Conservation (phyloP, 1,140 invertebrate genomes). For the Drosophila lacteicornis region DNA sequence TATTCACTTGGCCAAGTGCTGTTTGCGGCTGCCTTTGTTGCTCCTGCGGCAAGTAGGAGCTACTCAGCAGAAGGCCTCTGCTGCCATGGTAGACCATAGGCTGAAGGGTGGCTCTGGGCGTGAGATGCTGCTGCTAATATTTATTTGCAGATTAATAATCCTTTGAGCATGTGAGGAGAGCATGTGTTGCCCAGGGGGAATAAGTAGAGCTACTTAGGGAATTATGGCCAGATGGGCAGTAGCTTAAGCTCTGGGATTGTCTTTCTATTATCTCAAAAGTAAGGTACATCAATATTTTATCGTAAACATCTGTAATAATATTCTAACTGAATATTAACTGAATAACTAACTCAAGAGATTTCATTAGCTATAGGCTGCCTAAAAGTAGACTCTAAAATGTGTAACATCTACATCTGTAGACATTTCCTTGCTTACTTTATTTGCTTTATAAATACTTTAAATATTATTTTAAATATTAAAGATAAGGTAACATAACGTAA, state of each 20-base stretch:
- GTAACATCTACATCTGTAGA: background rate
- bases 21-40: conserved; percentile 47
- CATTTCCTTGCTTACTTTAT: no score
- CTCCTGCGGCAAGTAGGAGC: conserved; percentile 42
- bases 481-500: no score
- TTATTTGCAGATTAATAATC: conserved; percentile 34
- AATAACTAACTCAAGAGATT: no score
- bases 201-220: background rate
- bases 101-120: conserved; percentile 6
- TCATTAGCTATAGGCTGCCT: no score
- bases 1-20: conserved; percentile 75
- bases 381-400: no score
- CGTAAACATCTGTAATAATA: no score
- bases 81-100: background rate
- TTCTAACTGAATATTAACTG: no score
- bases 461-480: no score
- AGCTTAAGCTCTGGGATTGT: background rate
- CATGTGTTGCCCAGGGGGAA: background rate
- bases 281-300: background rate
- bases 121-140: conserved; percentile 22
- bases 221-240: background rate
- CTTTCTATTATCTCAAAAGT: background rate
- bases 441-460: no score
- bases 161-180: background rate
- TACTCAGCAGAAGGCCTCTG: conserved; percentile 55